A percentile compares a stretch with the other conserved stretches of the same genome.
Conservation (phyloP, 1,140 invertebrate genomes). For the Tetragonula clypearis region DNA sequence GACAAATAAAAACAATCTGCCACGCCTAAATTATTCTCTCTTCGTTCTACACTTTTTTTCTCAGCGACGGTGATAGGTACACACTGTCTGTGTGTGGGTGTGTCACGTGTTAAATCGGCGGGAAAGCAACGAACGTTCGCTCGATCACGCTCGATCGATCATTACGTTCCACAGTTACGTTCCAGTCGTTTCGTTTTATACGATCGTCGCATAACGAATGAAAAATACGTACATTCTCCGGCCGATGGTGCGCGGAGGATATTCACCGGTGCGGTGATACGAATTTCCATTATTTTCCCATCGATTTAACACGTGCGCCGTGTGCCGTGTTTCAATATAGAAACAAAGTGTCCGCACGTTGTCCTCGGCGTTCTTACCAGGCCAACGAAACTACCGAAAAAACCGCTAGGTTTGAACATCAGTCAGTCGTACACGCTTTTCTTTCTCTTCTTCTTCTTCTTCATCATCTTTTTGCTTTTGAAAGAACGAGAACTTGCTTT, state of each 20-base stretch:
- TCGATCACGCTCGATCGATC: neutral
- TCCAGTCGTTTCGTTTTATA: neutral
- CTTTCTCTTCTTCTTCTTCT: no score
- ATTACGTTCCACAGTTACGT: neutral
- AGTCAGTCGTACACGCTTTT: neutral
- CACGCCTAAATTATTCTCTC: neutral
- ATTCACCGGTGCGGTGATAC: neutral
- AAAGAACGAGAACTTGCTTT: slow-evolving; percentile 10
- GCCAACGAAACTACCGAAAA: neutral
- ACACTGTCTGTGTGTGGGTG: neutral
- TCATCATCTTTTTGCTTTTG: neutral
- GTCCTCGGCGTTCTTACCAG: neutral
- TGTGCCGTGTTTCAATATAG: no score
- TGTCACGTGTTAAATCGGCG: slow-evolving; percentile 1
- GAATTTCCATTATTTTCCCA: slow-evolving; percentile 12
- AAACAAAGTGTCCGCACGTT: neutral
- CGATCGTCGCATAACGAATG: neutral
- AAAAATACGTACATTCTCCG: slow-evolving; percentile 1
- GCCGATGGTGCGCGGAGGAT: neutral
- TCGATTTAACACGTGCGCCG: neutral
- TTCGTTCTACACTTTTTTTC: neutral
- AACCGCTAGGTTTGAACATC: slow-evolving; percentile 4
- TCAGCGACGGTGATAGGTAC: neutral
- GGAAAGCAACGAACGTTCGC: slow-evolving; percentile 1
- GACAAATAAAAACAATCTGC: slow-evolving; percentile 12